These are phyloP conservation scores for Drosophila meridiana DNA, from an alignment of 2,888 invertebrate genomes.

Conservation along the genomic window DNA sequence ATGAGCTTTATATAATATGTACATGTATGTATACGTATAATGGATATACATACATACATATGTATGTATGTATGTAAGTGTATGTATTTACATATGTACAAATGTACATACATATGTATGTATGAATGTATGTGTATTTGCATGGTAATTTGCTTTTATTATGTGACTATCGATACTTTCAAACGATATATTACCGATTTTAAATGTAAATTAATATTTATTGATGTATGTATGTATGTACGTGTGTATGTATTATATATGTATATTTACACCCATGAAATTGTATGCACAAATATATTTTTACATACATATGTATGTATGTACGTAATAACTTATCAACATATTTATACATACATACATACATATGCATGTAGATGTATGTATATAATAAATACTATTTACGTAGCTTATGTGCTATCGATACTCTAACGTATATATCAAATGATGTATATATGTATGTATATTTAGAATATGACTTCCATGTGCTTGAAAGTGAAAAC, in stretches of 20 bases:
- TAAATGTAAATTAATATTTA: too few species aligned
- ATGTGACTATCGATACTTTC: not conserved
- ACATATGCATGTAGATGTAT: not conserved
- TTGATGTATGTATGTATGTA: not conserved
- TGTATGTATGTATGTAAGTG: not conserved
- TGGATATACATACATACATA: slow-evolving; percentile 23
- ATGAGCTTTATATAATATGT: slow-evolving; percentile 37
- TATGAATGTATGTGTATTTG: not conserved
- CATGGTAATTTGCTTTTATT: slow-evolving; percentile 3
- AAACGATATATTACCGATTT: not conserved
- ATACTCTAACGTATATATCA: not conserved
- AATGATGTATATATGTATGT: not conserved
- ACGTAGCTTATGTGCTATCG: not conserved
- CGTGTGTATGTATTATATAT: not conserved
- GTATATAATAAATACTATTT: too few species aligned
- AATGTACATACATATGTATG: not conserved
- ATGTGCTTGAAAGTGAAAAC: slow-evolving; percentile 6
- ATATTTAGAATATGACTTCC: not conserved
- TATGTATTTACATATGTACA: not conserved
- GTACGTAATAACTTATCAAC: too few species aligned
- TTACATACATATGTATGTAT: not conserved
- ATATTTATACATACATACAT: not conserved
- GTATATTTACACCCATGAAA: too few species aligned
- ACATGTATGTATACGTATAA: not conserved
- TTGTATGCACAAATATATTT: too few species aligned